Evolutionary conservation across 2,113 vertebrate genomes (phyloP), one percentile per base, ranked within the genome.

Genomic region (Nerophis lumbriciformis): DNA sequence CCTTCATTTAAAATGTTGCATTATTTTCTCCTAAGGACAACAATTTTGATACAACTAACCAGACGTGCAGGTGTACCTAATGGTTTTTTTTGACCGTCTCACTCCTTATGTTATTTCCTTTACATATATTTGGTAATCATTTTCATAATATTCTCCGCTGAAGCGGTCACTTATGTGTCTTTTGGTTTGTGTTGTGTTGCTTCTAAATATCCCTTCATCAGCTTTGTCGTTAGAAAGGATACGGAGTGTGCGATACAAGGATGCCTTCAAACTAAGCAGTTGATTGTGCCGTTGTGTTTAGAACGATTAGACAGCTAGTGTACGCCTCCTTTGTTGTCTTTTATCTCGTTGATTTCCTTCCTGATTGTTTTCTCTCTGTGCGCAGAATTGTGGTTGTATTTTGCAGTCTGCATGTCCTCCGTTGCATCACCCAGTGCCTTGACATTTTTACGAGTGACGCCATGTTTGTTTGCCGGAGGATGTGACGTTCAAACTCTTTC

Each of bases 361-460:
- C 61, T 60, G 8, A 36, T 12, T 66, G 48, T 9, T 19, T 70
- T 56, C 55, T 54, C 35, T 65, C 12, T 68, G 37, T 67, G 48
- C 53, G 69, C 36, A 45, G 14, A 12, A 50, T 36, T 55, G 11
- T 64, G 35, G 47, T 66, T 78, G 44, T 66, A 53, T 69, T 69
- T 64, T 60, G 52, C 45, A 65, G 72, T 75, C 49, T 54, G 69
- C 76, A 74, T 83, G 77, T 83, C 75, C 76, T 77, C 51, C 76
- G 76, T 87, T 82, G 64, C 83, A 79, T 85, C 67, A 67, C 81
- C 81, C 77, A 87, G 87, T 88, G 88, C 89, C 88, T 90, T 90
- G 75, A 71, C 68, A 44, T 79, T 74, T 80, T 79, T 84, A 50
- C 48, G 60, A 71, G 47, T 67, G 12, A 77, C 64, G 67, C 16